Evolutionary conservation across 2,113 vertebrate genomes (phyloP), one percentile per base, ranked within the genome.

Genomic region (Cricetomys ansorgei): DNA sequence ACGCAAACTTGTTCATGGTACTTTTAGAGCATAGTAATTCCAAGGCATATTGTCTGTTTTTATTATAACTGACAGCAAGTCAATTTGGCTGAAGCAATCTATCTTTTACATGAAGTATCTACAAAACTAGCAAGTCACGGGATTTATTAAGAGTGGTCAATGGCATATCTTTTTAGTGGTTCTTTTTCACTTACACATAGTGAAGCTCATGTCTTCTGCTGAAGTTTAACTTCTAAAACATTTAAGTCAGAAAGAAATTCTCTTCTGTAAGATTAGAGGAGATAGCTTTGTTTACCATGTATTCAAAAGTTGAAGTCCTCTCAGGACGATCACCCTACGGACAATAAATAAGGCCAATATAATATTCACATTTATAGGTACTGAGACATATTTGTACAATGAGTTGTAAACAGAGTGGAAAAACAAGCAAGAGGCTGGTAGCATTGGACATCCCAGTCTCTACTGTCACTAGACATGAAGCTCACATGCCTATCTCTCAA

Each of bases 251-350:
- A 91, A 92, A 40, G 10, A 97, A 72, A n/a, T n/a, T n/a, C n/a
- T n/a, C n/a, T n/a, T n/a, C n/a, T n/a, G n/a, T n/a, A n/a, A n/a
- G n/a, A n/a, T n/a, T n/a, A n/a, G n/a, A n/a, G n/a, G n/a, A n/a
- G n/a, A 40, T 70, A 65, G 10, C 55, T 96, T 67, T 76, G 59
- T 45, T 94, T 88, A 53, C 9, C 40, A 3, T 65, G 81, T 19
- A 59, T 95, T 69, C 77, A 95, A 97, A 95, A 89, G 65, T 40
- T 73, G 62, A 72, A 85, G 40, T 94, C 59, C 17, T 94, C 92
- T 34, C 31, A 72, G 21, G 84, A 29, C 8, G 2, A 92, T 27
- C 2, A 62, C 64, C 64, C 40, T 67, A 34, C 0, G 73, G 40
- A 40, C 9, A 62, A 43, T 94, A 89, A 25, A 40, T 90, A 91